These are phyloP conservation scores for Myocastor coypus DNA, from an alignment of 2,113 vertebrate species.

Conservation along the genomic window DNA sequence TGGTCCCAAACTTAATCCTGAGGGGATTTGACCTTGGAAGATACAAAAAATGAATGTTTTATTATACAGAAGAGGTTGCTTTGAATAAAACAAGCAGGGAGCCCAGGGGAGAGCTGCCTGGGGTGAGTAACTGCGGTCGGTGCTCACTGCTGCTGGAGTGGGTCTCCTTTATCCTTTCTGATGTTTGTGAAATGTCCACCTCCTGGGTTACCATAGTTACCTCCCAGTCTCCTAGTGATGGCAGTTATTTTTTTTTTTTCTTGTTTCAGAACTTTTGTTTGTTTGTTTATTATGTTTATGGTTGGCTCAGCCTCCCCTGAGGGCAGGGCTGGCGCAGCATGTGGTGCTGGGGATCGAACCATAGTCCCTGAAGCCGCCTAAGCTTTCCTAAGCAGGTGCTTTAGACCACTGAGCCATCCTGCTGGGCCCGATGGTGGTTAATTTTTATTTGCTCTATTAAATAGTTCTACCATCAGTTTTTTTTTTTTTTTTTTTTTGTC, in stretches of 20 bases:
- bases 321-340: no score
- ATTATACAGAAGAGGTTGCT: fast-evolving
- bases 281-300: no score
- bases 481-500: no score
- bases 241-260: background rate
- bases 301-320: no score
- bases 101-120: fast-evolving
- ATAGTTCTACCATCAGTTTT: background rate
- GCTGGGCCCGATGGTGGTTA: background rate
- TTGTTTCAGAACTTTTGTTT: no score
- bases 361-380: no score
- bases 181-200: background rate
- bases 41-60: no score
- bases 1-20: no score
- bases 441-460: background rate
- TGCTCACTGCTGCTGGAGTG: fast-evolving
- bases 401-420: no score
- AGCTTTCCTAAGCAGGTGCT: no score
- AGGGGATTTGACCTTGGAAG: no score
- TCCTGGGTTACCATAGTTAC: background rate
- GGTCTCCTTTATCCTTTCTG: background rate
- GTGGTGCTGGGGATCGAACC: no score
- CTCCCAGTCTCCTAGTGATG: background rate
- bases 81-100: background rate
- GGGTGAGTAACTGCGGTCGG: background rate